These are phyloP conservation scores for Sceloporus undulatus DNA, from an alignment of 2,113 vertebrate species.

Conservation along the genomic window DNA sequence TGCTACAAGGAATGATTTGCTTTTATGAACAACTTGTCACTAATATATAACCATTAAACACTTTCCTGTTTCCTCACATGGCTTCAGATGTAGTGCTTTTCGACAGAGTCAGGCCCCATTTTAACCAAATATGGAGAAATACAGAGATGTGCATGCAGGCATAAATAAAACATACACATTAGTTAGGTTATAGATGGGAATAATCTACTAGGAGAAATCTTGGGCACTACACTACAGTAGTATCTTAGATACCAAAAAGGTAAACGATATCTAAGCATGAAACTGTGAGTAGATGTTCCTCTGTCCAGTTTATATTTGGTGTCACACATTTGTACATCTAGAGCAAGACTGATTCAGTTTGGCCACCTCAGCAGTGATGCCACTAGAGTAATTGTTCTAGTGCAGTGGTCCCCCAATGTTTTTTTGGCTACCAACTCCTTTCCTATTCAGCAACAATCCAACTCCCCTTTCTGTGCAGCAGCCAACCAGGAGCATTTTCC, in stretches of 20 bases:
- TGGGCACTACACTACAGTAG: too few species aligned
- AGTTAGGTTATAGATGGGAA: too few species aligned
- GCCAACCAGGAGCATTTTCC: too few species aligned
- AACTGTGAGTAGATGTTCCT: slow-evolving; percentile 37
- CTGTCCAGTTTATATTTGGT: slow-evolving; percentile 28
- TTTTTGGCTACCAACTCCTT: too few species aligned
- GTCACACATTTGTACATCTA: slow-evolving; percentile 32
- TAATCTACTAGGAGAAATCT: background rate
- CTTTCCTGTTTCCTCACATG: background rate
- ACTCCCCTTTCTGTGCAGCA: too few species aligned
- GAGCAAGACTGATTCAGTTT: slow-evolving; percentile 51
- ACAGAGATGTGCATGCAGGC: background rate
- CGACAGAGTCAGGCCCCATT: background rate
- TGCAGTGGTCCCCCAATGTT: too few species aligned
- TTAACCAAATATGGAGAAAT: background rate
- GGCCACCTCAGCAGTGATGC: background rate
- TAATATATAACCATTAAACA: background rate
- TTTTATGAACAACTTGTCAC: background rate
- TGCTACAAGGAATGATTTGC: background rate
- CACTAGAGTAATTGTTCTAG: fast-evolving
- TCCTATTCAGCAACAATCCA: too few species aligned
- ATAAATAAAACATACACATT: too few species aligned
- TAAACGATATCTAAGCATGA: slow-evolving; percentile 10
- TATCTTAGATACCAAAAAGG: background rate
- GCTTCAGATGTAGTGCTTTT: background rate